These are phyloP conservation scores for Ips typographus DNA, from an alignment of 1,140 invertebrate species.

Conservation along the genomic window DNA sequence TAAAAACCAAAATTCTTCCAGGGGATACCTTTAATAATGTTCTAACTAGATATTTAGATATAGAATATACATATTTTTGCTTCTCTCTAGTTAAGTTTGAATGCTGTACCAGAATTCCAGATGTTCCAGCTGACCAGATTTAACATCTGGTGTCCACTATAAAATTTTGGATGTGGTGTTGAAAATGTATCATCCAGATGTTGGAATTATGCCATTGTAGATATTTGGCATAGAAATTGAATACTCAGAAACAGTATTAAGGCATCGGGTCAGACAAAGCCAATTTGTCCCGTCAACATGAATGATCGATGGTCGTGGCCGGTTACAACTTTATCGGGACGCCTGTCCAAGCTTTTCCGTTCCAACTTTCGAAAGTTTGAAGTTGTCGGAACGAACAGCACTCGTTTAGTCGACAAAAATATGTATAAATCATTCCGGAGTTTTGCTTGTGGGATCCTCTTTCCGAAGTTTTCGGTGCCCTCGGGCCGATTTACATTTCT, in stretches of 20 bases:
- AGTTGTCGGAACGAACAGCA: constrained; percentile 17
- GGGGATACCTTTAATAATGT: too few species aligned
- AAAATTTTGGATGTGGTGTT: too few species aligned
- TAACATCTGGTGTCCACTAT: too few species aligned
- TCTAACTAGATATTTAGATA: too few species aligned
- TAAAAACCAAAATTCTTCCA: too few species aligned
- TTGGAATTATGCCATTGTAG: too few species aligned
- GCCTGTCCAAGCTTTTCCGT: constrained; percentile 26
- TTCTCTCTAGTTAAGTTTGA: too few species aligned
- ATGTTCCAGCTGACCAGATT: too few species aligned
- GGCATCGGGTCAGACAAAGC: constrained; percentile 19
- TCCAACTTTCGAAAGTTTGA: constrained; percentile 15
- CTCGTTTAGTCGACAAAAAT: constrained; percentile 30
- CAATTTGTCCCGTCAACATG: constrained; percentile 22
- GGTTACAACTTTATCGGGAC: constrained; percentile 26
- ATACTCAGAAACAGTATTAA: background rate
- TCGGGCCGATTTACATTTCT: constrained; percentile 18
- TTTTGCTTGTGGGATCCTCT: constrained; percentile 27
- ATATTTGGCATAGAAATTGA: too few species aligned
- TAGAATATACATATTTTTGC: too few species aligned
- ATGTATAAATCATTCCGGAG: constrained; percentile 33
- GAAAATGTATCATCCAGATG: too few species aligned
- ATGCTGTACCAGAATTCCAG: too few species aligned
- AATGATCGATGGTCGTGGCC: constrained; percentile 18
- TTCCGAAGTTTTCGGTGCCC: constrained; percentile 19